Base-by-base conservation (phyloP, 2,113 vertebrate genomes). In the Plecotus auritus region DNA sequence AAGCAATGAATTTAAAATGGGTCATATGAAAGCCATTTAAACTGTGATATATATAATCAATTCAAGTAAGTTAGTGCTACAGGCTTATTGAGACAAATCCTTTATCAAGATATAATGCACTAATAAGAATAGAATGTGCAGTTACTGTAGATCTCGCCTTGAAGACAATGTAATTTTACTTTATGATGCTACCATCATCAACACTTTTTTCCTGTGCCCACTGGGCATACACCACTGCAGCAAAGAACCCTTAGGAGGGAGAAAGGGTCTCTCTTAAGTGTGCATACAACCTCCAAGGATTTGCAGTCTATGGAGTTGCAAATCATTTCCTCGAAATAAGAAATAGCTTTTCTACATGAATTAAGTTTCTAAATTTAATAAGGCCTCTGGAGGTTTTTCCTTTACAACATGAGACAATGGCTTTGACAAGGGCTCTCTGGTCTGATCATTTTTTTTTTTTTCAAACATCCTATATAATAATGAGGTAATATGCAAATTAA, bases 1-100 rank as follows among this genome's bases (percentile, higher is more conserved):
- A 97, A 96, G 96, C 95, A 93, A 97, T 97, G 96, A 97, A 97
- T 96, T 97, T 96, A 96, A 97, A 97, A 88, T 95, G 92, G 93
- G 85, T 96, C 90, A 96, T 90, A 95, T 95, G 90, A 97, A 97
- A 97, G 85, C 93, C 94, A 96, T 95, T 97, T 96, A 96, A 95
- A 96, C 73, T 72, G 72, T 97, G 95, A 97, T 96, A 95, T 95
- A 95, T 96, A 91, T 96, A 95, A 96, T 95, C 95, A 96, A 95
- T 97, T 97, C 90, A 91, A 93, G 93, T 92, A 96, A 95, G 69
- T 97, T 91, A 91, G 85, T 95, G 95, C 96, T 88, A 90, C 93
- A 76, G 95, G 95, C 96, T 97, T 96, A 95, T 97, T 88, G 97
- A 96, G 97, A 97, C 93, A 97, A 96, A 97, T 96, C 85, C 56